Evolutionary conservation across 2,797 vertebrate genomes (phyloP).

Genomic region (Gorsachius magnificus): DNA sequence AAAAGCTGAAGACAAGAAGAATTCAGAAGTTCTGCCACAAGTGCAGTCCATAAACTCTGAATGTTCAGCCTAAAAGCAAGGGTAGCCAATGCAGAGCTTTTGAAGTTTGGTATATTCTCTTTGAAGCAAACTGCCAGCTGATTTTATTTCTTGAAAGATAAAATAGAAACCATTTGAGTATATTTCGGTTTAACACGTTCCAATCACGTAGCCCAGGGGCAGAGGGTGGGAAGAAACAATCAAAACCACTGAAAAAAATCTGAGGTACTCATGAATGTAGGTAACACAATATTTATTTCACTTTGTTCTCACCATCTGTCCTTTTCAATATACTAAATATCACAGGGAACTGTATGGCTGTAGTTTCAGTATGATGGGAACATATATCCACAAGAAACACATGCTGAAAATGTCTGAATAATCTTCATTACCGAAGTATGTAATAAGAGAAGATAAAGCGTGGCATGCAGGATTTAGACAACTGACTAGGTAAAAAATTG

Average conservation of each 20-base stretch:
- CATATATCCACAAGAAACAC: background rate
- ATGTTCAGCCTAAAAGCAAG: background rate
- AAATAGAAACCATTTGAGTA: background rate
- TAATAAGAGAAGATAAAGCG: background rate
- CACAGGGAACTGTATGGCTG: background rate
- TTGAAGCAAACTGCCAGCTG: background rate
- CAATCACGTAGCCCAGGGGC: background rate
- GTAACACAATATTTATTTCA: background rate
- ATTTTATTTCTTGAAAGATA: background rate
- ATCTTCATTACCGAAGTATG: background rate
- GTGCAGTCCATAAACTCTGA: background rate
- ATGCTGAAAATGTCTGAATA: background rate
- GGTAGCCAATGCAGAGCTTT: background rate
- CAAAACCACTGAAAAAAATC: background rate
- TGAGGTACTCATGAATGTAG: background rate
- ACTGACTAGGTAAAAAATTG: background rate
- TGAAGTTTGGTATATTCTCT: background rate
- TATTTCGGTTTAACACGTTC: background rate
- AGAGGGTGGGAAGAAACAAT: background rate
- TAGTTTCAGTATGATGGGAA: background rate
- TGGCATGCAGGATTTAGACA: background rate
- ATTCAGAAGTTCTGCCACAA: background rate
- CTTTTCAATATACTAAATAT: background rate
- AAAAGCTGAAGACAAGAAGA: background rate
- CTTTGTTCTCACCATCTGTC: conserved; percentile 15